These are phyloP conservation scores for Silurus glanis DNA, from an alignment of 2,113 vertebrate genomes.

Conservation along the genomic window DNA sequence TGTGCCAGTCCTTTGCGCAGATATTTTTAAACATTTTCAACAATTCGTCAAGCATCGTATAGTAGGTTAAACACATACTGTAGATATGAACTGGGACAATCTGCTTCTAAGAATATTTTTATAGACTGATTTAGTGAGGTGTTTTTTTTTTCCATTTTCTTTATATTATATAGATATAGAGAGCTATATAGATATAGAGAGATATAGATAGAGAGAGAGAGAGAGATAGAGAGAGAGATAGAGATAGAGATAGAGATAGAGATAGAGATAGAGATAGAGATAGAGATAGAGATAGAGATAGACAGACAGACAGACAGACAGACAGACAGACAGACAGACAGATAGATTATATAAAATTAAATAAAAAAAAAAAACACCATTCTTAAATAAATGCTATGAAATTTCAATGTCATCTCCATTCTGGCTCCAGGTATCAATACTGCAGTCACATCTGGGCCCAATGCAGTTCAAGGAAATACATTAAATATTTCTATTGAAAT, in stretches of 20 bases:
- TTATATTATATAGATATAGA: too few relatives aligned
- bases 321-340: too few relatives aligned
- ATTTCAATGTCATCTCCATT: not conserved
- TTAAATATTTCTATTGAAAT: not conserved
- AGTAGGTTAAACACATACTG: not conserved
- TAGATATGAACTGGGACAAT: constrained; percentile 1
- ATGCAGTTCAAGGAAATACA: not conserved
- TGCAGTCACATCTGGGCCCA: not conserved
- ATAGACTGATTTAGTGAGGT: not conserved
- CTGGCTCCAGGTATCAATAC: not conserved
- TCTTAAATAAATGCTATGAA: not conserved
- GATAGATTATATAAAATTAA: not conserved
- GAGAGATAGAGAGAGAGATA: too few relatives aligned
- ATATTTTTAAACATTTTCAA: not conserved
- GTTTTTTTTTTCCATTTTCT: not conserved
- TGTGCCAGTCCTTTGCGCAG: not conserved
- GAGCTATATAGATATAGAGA: too few relatives aligned
- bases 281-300: too few relatives aligned
- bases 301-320: too few relatives aligned
- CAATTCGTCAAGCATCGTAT: not conserved
- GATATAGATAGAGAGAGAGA: too few relatives aligned
- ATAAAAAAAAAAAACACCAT: not conserved
- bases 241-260: too few relatives aligned
- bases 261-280: too few relatives aligned
- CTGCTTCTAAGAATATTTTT: not conserved